Percentiles rank a stretch among this genome's conserved stretches.
Evolutionary conservation across 1,140 invertebrate genomes (phyloP).

Genomic region (Eurosta solidaginis): DNA sequence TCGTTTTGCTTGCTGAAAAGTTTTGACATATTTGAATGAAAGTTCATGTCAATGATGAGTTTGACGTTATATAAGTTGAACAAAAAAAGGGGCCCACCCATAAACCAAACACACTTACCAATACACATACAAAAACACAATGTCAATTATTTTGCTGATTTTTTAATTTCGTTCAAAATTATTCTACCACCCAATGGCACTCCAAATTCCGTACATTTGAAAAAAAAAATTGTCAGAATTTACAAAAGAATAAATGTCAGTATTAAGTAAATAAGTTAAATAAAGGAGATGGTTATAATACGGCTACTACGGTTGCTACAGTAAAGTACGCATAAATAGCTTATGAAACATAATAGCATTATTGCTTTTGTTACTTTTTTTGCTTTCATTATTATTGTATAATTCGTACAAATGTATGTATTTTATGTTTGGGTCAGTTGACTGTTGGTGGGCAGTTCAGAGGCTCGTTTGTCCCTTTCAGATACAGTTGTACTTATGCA

Average conservation of each 20-base stretch:
- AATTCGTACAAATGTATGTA: background rate
- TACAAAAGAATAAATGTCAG: background rate
- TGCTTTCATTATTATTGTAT: constrained; percentile 9
- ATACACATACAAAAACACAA: background rate
- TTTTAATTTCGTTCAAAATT: constrained; percentile 24
- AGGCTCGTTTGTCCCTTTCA: background rate
- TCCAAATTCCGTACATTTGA: background rate
- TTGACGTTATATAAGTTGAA: background rate
- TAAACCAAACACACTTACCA: background rate
- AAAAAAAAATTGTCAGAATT: background rate
- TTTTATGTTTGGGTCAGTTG: constrained; percentile 18
- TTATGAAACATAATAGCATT: constrained; percentile 29
- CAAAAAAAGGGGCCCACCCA: background rate
- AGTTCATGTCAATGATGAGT: background rate
- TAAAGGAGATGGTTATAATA: background rate
- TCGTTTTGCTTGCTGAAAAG: background rate
- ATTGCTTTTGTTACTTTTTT: constrained; percentile 26
- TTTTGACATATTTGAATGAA: background rate
- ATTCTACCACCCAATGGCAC: background rate
- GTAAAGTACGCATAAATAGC: constrained; percentile 27
- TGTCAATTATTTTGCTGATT: background rate
- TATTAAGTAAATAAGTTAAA: background rate
- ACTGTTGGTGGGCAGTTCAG: background rate
- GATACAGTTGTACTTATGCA: background rate
- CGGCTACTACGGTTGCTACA: background rate